phyloP scores from a whole-genome alignment of 35 echinoderm and acorn worm genomes.

The Apostichopus japonicus region DNA sequence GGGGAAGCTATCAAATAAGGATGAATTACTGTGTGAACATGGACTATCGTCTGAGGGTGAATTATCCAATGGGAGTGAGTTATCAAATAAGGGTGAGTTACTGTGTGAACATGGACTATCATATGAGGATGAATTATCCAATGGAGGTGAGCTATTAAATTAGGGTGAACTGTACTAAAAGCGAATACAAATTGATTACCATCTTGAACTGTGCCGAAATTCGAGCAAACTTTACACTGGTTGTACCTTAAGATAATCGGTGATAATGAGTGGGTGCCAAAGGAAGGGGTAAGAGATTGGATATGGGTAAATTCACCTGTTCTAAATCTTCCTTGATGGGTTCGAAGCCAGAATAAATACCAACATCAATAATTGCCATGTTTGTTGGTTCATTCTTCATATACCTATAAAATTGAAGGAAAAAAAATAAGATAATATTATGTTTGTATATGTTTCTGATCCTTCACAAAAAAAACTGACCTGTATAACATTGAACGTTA shows the following conservation, averaged over 20 bases:
- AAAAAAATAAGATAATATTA: not conserved
- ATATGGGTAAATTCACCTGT: constrained; percentile 39
- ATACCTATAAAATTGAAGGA: constrained; percentile 53
- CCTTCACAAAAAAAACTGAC: not conserved
- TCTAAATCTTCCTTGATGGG: constrained; percentile 69
- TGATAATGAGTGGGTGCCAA: not conserved
- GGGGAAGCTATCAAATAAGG: too few relatives aligned
- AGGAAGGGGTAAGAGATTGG: not conserved
- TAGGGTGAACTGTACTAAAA: too few relatives aligned
- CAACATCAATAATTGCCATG: constrained; percentile 94
- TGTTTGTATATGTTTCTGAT: not conserved
- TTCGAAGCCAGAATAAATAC: constrained; percentile 85
- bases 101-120: too few relatives aligned
- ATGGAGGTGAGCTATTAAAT: too few relatives aligned
- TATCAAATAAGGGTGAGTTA: too few relatives aligned
- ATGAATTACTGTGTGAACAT: too few relatives aligned
- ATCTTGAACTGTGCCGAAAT: too few relatives aligned
- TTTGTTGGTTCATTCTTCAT: constrained; percentile 54
- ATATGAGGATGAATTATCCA: too few relatives aligned
- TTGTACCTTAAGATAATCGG: not conserved
- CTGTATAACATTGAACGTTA: not conserved
- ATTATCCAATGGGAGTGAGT: too few relatives aligned
- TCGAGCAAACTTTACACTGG: not conserved
- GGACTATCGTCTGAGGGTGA: too few relatives aligned
- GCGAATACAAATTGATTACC: too few relatives aligned